Evolutionary conservation across 2,888 invertebrate species (phyloP).

Genomic region (Phania funesta): DNA sequence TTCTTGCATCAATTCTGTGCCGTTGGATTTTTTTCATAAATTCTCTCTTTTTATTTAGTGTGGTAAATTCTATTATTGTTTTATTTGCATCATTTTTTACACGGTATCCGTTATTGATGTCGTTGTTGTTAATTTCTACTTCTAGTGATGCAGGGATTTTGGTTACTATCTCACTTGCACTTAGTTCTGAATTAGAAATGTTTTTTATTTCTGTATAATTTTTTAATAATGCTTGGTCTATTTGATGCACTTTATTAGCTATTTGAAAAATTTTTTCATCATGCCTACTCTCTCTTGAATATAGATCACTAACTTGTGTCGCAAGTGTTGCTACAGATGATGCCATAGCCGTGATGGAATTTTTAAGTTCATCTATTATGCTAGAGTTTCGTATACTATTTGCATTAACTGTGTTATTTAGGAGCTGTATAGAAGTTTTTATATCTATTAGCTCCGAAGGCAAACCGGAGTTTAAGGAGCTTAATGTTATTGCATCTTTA

Average conservation of each 20-base stretch:
- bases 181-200: no score
- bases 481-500: background rate
- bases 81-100: conserved; percentile 4
- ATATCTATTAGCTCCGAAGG: background rate
- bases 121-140: no score
- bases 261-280: no score
- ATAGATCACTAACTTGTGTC: background rate
- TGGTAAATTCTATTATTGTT: background rate
- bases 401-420: no score
- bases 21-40: background rate
- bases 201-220: no score
- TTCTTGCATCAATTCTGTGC: conserved; percentile 5
- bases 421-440: no score
- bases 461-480: background rate
- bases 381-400: background rate
- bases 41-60: conserved; percentile 13
- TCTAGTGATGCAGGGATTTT: no score
- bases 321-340: background rate
- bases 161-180: no score
- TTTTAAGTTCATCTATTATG: background rate
- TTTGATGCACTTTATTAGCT: no score
- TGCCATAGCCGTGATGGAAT: background rate
- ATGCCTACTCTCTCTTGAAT: no score
- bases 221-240: no score
- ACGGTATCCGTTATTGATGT: background rate